Percentiles rank a stretch among this genome's conserved stretches.
These are phyloP conservation scores for Xerus inauris DNA, from an alignment of 2,113 vertebrate species.

Conservation along the genomic window DNA sequence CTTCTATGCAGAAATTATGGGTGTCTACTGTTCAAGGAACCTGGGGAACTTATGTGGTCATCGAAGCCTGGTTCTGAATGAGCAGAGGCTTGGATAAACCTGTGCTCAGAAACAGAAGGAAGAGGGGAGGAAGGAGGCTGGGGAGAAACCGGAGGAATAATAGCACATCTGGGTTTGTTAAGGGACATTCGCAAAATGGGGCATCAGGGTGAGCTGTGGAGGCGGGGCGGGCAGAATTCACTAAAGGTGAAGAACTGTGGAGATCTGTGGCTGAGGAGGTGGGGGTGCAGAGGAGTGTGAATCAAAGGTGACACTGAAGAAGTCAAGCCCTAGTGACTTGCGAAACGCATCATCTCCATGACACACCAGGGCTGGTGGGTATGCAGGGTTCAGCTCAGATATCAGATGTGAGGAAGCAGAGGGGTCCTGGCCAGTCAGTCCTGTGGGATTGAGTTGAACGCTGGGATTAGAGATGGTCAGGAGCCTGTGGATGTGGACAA, in stretches of 20 bases:
- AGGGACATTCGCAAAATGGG: no score
- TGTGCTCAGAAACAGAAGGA: no score
- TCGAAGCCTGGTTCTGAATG: not conserved
- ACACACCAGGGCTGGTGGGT: not conserved
- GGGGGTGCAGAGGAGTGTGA: no score
- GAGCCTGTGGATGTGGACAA: not conserved
- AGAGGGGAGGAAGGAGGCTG: not conserved
- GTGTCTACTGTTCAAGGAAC: no score
- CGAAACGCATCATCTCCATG: not conserved
- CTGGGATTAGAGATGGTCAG: not conserved
- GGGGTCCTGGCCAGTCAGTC: not conserved
- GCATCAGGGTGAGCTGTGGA: no score
- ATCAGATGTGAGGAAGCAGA: not conserved
- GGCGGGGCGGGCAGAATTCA: no score
- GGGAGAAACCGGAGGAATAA: no score
- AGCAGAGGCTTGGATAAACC: not conserved
- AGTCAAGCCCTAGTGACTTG: not conserved
- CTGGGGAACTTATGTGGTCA: not conserved
- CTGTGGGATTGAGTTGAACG: not conserved
- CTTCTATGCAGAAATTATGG: not conserved
- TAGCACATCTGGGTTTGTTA: no score
- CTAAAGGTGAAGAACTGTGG: no score
- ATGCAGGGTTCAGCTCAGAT: not conserved
- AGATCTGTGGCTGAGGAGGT: no score
- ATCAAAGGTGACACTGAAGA: not conserved